Evolutionary conservation across 1,140 invertebrate genomes (phyloP).

Genomic region (Drosophila seguyi): DNA sequence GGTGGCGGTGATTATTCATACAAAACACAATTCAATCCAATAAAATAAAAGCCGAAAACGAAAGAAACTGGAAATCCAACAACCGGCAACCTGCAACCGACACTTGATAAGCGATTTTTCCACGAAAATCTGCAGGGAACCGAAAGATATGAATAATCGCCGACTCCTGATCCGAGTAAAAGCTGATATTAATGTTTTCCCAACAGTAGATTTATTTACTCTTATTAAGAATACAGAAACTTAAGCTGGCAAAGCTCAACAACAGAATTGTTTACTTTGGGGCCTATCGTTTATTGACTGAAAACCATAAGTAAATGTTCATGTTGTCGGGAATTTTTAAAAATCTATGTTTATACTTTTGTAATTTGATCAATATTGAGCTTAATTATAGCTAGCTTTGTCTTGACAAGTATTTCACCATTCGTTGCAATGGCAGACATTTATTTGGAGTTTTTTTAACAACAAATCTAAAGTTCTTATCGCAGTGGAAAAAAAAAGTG

Average conservation of each 20-base stretch:
- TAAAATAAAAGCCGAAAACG: not conserved
- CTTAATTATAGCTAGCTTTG: not conserved
- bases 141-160: not conserved
- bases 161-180: not conserved
- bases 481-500: too few species aligned
- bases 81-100: not conserved
- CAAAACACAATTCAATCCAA: not conserved
- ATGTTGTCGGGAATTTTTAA: not conserved
- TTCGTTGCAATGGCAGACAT: not conserved
- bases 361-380: not conserved
- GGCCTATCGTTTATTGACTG: not conserved
- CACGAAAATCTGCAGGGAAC: not conserved
- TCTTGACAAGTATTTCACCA: conserved; percentile 1
- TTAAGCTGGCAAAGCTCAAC: not conserved
- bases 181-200: not conserved
- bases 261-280: not conserved
- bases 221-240: not conserved
- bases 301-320: not conserved
- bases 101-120: not conserved
- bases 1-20: not conserved
- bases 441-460: not conserved
- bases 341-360: not conserved
- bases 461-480: too few species aligned
- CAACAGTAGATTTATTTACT: not conserved
- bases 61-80: not conserved